phyloP scores from a whole-genome alignment of 2,888 invertebrate genomes.

The Mantis religiosa region DNA sequence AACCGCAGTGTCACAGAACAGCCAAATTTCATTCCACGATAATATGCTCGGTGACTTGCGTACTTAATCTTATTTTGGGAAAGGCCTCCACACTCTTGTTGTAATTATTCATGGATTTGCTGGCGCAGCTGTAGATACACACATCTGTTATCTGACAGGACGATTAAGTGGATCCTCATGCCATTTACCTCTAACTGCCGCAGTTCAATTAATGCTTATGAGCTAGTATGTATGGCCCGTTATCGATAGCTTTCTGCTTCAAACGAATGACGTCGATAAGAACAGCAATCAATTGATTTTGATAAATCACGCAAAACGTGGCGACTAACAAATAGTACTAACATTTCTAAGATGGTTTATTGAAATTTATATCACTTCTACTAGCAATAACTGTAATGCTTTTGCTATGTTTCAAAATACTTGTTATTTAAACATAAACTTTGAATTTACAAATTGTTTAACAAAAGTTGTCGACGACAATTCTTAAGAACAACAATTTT shows the following conservation, averaged over 20 bases:
- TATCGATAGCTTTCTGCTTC: not conserved
- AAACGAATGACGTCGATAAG: not conserved
- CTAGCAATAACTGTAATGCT: no score
- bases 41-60: not conserved
- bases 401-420: no score
- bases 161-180: not conserved
- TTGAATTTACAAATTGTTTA: no score
- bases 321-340: no score
- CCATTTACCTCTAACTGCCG: not conserved
- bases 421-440: no score
- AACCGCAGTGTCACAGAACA: not conserved
- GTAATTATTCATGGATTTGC: not conserved
- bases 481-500: no score
- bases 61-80: not conserved
- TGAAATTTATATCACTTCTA: no score
- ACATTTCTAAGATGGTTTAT: no score
- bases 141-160: not conserved
- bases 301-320: not conserved
- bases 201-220: not conserved
- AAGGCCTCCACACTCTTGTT: not conserved
- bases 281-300: not conserved
- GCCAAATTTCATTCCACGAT: not conserved
- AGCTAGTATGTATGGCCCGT: not conserved
- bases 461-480: no score
- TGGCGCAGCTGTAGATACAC: not conserved